A percentile compares a stretch with the other conserved stretches of the same genome.
Conservation (phyloP, 2,113 vertebrate species). For the Sporophila hypoxantha region DNA sequence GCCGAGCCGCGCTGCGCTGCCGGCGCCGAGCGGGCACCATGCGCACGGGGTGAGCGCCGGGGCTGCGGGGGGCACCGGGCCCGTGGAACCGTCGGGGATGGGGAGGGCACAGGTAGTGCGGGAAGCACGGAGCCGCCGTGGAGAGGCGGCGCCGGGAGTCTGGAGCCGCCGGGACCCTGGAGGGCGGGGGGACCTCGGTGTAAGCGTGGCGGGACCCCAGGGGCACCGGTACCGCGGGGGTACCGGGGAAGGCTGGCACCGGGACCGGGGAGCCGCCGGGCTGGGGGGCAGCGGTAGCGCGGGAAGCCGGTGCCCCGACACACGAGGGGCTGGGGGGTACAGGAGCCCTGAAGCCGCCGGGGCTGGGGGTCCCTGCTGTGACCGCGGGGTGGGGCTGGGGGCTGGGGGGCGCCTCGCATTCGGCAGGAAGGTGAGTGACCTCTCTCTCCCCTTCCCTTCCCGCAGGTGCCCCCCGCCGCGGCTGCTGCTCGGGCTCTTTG, state of each 20-base stretch:
- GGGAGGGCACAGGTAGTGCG: not conserved
- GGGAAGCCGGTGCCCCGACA: not conserved
- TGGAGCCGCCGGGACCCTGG: not conserved
- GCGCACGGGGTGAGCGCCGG: not conserved
- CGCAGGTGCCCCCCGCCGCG: conserved; percentile 1
- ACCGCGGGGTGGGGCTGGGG: not conserved
- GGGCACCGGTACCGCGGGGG: not conserved
- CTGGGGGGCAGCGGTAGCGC: no score
- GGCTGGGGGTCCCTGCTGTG: not conserved
- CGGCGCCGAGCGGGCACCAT: not conserved
- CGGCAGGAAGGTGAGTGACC: not conserved
- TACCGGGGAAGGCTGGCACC: not conserved
- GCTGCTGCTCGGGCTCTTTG: conserved; percentile 42
- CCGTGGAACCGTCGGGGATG: not conserved
- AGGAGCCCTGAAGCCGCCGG: not conserved
- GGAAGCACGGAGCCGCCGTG: not conserved
- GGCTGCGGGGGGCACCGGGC: not conserved
- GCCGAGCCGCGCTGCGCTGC: not conserved
- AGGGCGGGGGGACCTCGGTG: not conserved
- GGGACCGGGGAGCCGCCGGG: not conserved
- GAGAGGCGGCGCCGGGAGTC: not conserved
- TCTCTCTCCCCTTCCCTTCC: not conserved
- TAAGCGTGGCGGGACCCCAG: not conserved
- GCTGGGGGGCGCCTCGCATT: no score
- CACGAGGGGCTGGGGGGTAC: no score